Conservation (phyloP, 2,797 vertebrate species). For the Diplodus puntazzo region DNA sequence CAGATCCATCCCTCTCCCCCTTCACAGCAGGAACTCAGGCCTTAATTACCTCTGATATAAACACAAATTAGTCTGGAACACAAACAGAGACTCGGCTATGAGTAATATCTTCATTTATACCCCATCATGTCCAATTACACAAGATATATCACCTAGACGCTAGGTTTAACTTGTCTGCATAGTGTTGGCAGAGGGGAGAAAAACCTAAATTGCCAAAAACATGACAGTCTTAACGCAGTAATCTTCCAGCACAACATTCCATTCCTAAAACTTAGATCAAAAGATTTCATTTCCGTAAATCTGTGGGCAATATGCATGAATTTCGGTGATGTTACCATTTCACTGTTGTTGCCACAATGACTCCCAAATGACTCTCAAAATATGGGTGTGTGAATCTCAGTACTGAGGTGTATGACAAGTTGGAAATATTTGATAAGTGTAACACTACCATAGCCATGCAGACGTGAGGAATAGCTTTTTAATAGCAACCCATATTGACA, state of each 20-base stretch:
- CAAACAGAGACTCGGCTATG: conserved; percentile 64
- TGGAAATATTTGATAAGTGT: background rate
- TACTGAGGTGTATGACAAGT: background rate
- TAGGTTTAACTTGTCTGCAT: conserved; percentile 49
- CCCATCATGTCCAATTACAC: conserved; percentile 75
- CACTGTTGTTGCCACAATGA: conserved; percentile 12
- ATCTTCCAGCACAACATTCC: conserved; percentile 32
- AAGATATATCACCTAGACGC: conserved; percentile 63
- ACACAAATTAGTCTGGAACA: conserved; percentile 74
- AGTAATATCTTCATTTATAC: conserved; percentile 74
- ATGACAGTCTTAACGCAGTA: conserved; percentile 30
- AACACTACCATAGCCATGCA: background rate
- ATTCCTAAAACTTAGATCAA: conserved; percentile 27
- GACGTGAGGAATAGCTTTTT: background rate
- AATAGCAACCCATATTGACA: too few species aligned
- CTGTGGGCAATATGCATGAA: conserved; percentile 3
- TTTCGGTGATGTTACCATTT: conserved; percentile 27
- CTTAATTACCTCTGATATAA: conserved; percentile 75
- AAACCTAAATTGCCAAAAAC: conserved; percentile 50
- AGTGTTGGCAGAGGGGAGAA: conserved; percentile 36
- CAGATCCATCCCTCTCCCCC: conserved; percentile 48
- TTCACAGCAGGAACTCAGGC: conserved; percentile 61
- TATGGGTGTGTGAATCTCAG: background rate
- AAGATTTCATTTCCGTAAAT: background rate
- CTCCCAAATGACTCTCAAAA: conserved; percentile 32